Base-by-base conservation (phyloP, 1,140 invertebrate genomes). In the Zaprionus gabonicus region DNA sequence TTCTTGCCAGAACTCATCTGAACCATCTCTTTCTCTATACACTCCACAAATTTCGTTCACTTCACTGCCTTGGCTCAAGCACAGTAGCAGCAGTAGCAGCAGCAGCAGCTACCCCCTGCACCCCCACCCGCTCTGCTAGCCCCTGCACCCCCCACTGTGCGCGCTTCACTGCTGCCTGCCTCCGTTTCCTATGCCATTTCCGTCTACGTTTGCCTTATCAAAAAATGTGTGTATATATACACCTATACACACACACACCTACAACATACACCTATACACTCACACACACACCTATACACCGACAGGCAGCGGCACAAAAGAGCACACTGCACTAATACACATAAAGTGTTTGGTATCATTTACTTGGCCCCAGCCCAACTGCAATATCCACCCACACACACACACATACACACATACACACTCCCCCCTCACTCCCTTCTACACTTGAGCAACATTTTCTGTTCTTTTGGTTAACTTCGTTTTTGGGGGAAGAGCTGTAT, bases 111-210 rank as follows among this genome's bases (percentile, higher is more conserved):
- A 31, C 34, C 1, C 34, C 13, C 23, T 44, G 4, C 38, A 15
- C 31, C 12, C 15, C 13, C n/a, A 34, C 17, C 13, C 1, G 12
- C 38, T 46, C 25, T 9, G 13, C 28, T 34, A 27, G 9, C 5
- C 34, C 4, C 20, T 59, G 17, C 17, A 10, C 20, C 34, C 28
- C 27, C 65, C 27, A n/a, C 15, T 31, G 17, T 3, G 15, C 3
- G 10, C 23, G 9, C 23, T 28, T 20, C 56, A 15, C 38, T 28
- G 23, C 23, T 38, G 46, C 63, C 31, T 44, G 23, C 75, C 59
- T 70, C 76, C 69, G 76, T 71, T 82, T 88, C 84, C 85, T 84
- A 78, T 88, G 81, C 84, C 83, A 87, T 87, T 83, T 87, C 83
- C 83, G 83, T 77, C 70, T 72, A 66, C 70, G 71, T 88, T 83